Evolutionary conservation across 2,888 invertebrate species (phyloP), one percentile per base, ranked within the genome.

Genomic region (Hydrotaea cyrtoneurina): DNA sequence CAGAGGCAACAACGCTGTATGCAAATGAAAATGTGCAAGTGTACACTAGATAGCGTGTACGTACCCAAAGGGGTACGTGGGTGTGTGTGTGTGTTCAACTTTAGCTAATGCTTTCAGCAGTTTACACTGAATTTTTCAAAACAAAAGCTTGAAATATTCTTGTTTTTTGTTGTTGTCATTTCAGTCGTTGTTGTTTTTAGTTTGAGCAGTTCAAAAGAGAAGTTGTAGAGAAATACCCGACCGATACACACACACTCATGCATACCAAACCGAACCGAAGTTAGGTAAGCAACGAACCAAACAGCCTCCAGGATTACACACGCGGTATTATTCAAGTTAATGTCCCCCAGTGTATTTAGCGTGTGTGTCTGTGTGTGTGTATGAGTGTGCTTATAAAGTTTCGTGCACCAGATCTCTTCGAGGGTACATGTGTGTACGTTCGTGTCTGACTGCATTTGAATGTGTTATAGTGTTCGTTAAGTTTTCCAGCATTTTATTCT

Each of bases 91-190:
- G 50, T 62, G 78, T 2, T 59, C 71, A 78, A 72, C 77, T 79
- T 69, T 57, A 62, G 72, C 43, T 74, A 83, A 83, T 83, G 80
- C 69, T 78, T 83, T 78, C 62, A 83, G 74, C 77, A 74, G 69
- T 80, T 83, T 80, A 71, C 78, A 78, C 74, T 78, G 74, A 19
- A 83, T 74, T 71, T 71, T 80, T 80, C 50, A 69, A 39, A 69
- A 69, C 69, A 69, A 69, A 69, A 69, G 69, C 69, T 69, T 66
- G 66, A 39, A 43, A 66, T 43, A 43, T 8, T 39, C 21, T 19
- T 66, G 36, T 43, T 66, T 39, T 19, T 39, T 17, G 39, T 66
- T 31, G 17, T 36, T 57, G 31, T 31, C 31, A 7, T 21, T 46
- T 69, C 8, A 15, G 21, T 43, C 26, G 59, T n/a, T 62, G 62